Conservation (phyloP, 2,888 invertebrate species). For the Xestoiulus laeticollis region DNA sequence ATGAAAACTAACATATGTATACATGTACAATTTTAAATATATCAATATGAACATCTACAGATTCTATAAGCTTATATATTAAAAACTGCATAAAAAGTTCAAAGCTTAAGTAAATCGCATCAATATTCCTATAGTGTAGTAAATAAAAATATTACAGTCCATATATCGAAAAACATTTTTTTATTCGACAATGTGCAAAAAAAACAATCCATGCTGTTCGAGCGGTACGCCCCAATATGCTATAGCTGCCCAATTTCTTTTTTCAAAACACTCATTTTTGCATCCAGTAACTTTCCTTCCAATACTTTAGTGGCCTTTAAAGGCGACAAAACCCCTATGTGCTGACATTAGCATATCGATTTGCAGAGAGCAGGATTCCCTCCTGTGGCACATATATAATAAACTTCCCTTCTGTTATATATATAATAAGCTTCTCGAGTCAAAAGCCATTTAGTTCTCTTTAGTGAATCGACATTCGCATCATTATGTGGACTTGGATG, state of each 20-base stretch:
- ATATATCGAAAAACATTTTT: background rate
- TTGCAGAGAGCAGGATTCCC: conserved; percentile 13
- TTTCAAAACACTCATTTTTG: background rate
- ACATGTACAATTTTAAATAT: too few relatives aligned
- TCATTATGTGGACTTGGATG: conserved; percentile 7
- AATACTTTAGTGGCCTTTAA: background rate
- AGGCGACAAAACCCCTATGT: conserved; percentile 7
- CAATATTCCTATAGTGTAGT: background rate
- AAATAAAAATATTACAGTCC: background rate
- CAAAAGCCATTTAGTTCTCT: conserved; percentile 39
- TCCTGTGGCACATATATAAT: background rate
- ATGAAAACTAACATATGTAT: too few relatives aligned
- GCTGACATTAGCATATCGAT: conserved; percentile 20
- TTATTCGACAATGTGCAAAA: background rate
- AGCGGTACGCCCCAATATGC: background rate
- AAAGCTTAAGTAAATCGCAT: too few relatives aligned
- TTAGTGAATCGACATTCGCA: conserved; percentile 23
- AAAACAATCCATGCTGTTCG: background rate
- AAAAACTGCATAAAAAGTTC: too few relatives aligned
- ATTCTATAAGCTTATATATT: too few relatives aligned
- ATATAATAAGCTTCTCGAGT: conserved; percentile 23
- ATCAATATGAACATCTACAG: too few relatives aligned
- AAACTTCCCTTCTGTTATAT: background rate
- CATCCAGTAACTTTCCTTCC: background rate
- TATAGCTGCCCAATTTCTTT: background rate